Base-by-base conservation (phyloP, 2,797 vertebrate genomes). In the Urophycis tenuis region DNA sequence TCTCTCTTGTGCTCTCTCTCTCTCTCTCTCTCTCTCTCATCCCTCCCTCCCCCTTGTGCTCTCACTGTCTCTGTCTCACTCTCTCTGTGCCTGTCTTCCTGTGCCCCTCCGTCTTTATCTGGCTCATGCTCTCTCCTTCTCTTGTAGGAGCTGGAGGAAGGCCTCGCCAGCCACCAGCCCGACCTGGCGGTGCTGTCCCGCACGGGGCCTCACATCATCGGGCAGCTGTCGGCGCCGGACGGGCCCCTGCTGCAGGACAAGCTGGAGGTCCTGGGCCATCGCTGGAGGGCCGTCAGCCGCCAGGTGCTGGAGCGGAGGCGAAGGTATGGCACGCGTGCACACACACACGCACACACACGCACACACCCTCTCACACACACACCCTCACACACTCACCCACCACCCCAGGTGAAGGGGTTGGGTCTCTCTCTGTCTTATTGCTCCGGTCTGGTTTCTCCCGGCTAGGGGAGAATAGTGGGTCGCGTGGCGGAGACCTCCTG, bases 141-240 rank as follows among this genome's bases (percentile, higher is more conserved):
- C 4, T 85, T 81, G 32, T 85, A 99, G 98, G 96, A 97, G 76
- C 92, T 98, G 8, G 96, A 98, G 80, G 95, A 97, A 77, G 95
- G 95, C 36, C 76, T 98, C 72, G 85, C 83, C 77, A 94, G 89
- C 85, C 96, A 96, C 88, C 93, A 95, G 85, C 82, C 89, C 7
- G 88, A 92, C 79, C 82, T 97, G 84, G 88, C 88, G 1, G 84
- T 84, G 0, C 73, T 98, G 30, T 94, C 91, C 86, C 92, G 82
- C 82, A 94, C 93, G 0, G 97, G 95, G 31, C 94, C 96, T 80
- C 91, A 90, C 74, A 95, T 99, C 79, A 92, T 95, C 75, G 92
- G 93, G 75, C 95, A 96, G 86, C 90, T 98, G 71, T 92, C 94
- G 3, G 91, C 93, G 34, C 92, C 93, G 0, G 96, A 97, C 0